phyloP scores from a whole-genome alignment of 2,888 invertebrate species.

The Sinohyriopsis cumingii region DNA sequence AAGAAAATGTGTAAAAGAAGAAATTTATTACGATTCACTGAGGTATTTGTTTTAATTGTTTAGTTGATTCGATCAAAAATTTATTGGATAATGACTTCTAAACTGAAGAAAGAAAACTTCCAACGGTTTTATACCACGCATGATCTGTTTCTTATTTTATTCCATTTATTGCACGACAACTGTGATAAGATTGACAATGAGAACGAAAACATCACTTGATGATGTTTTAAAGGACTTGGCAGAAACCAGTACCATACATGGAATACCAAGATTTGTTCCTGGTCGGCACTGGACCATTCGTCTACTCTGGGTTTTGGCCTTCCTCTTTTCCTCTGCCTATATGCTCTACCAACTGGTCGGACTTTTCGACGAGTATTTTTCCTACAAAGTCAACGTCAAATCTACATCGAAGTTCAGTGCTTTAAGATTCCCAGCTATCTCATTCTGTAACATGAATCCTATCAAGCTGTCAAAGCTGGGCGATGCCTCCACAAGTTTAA shows the following conservation, averaged over 20 bases:
- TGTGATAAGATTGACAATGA: too few species aligned
- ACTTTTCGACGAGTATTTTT: conserved; percentile 1
- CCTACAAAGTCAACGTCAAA: neutral
- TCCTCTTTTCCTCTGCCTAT: neutral
- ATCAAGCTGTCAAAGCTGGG: neutral
- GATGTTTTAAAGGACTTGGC: neutral
- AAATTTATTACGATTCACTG: too few species aligned
- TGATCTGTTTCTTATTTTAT: too few species aligned
- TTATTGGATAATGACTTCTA: too few species aligned
- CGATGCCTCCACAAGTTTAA: too few species aligned
- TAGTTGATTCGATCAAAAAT: too few species aligned
- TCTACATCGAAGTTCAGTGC: neutral
- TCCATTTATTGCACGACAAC: too few species aligned
- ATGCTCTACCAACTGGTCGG: neutral
- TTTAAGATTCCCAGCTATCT: conserved; percentile 2
- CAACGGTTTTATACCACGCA: too few species aligned
- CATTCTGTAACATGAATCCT: conserved; percentile 7
- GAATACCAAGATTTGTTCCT: neutral
- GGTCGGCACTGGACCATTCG: neutral
- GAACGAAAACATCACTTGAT: too few species aligned
- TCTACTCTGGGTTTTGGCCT: neutral
- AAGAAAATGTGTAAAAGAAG: too few species aligned
- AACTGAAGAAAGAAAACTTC: too few species aligned
- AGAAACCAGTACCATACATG: conserved; percentile 1
- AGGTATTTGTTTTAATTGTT: too few species aligned